A percentile compares a stretch with the other conserved stretches of the same genome.
Conservation (phyloP, 2,113 vertebrate genomes). For the Taurulus bubalis region DNA sequence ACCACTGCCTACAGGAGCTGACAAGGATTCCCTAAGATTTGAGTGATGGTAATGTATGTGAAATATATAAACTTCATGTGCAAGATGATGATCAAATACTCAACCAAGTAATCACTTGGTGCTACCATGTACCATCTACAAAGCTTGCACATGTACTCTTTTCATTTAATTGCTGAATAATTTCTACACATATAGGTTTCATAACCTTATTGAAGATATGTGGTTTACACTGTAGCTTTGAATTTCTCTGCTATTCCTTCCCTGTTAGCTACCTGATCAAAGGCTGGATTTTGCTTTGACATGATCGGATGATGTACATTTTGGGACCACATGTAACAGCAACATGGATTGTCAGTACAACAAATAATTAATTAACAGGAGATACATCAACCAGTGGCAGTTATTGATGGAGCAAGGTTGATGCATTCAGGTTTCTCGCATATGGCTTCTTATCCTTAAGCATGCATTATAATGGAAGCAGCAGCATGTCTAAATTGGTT, state of each 20-base stretch:
- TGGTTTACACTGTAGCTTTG: conserved; percentile 21
- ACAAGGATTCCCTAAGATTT: not conserved
- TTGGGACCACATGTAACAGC: not conserved
- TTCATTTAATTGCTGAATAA: conserved; percentile 32
- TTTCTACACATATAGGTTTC: conserved; percentile 25
- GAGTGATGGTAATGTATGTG: not conserved
- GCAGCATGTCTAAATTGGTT: conserved; percentile 27
- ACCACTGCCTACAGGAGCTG: conserved; percentile 4
- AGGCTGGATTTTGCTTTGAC: conserved; percentile 37
- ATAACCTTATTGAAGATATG: conserved; percentile 23
- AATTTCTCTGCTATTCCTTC: not conserved
- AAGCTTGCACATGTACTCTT: not conserved
- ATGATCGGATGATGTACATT: conserved; percentile 33
- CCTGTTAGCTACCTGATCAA: conserved; percentile 43
- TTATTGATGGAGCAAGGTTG: conserved; percentile 43
- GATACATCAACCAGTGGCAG: conserved; percentile 45
- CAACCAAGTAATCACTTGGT: conserved; percentile 6
- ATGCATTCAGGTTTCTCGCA: conserved; percentile 32
- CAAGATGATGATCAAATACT: not conserved
- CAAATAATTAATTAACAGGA: conserved; percentile 41
- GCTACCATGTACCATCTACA: conserved; percentile 3
- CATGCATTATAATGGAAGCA: conserved; percentile 28
- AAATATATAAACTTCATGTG: not conserved
- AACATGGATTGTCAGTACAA: conserved; percentile 34
- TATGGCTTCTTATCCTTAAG: conserved; percentile 35